A percentile compares a stretch with the other conserved stretches of the same genome.
Conservation (phyloP, 1,140 invertebrate species). For the Hydropsyche tenuis region DNA sequence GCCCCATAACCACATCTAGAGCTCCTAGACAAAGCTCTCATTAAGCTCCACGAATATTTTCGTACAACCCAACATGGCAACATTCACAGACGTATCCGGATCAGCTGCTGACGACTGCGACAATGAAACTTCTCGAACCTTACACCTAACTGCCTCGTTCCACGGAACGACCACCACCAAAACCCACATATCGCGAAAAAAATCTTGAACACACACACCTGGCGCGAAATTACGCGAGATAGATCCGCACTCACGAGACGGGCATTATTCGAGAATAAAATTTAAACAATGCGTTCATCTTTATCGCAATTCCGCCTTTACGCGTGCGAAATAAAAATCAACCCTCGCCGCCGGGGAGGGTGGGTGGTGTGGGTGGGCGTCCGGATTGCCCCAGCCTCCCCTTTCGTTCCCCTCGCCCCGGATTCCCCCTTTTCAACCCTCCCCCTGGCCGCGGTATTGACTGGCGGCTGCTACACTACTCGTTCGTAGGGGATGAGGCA, state of each 20-base stretch:
- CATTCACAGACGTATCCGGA: too few relatives aligned
- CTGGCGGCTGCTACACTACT: conserved; percentile 43
- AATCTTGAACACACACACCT: background rate
- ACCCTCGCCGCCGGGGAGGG: conserved; percentile 37
- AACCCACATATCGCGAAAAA: background rate
- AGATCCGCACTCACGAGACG: background rate
- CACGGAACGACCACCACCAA: background rate
- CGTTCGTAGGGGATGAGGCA: conserved; percentile 29
- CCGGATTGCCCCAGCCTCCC: conserved; percentile 3
- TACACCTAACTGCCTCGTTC: too few relatives aligned
- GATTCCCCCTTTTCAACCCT: background rate
- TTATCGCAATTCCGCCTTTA: conserved; percentile 46
- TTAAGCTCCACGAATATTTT: too few relatives aligned
- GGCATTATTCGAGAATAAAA: conserved; percentile 48
- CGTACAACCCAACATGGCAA: too few relatives aligned
- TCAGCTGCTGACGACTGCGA: too few relatives aligned
- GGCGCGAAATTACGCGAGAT: background rate
- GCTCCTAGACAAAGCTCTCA: too few relatives aligned
- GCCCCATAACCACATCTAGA: too few relatives aligned
- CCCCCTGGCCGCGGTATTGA: conserved; percentile 37
- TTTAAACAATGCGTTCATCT: conserved; percentile 49
- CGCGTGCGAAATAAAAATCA: conserved; percentile 49
- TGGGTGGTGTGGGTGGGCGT: conserved; percentile 15
- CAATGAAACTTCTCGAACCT: too few relatives aligned
- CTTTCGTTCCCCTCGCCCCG: conserved; percentile 8